phyloP scores from a whole-genome alignment of 2,888 invertebrate species.

The Conomelus anceps region DNA sequence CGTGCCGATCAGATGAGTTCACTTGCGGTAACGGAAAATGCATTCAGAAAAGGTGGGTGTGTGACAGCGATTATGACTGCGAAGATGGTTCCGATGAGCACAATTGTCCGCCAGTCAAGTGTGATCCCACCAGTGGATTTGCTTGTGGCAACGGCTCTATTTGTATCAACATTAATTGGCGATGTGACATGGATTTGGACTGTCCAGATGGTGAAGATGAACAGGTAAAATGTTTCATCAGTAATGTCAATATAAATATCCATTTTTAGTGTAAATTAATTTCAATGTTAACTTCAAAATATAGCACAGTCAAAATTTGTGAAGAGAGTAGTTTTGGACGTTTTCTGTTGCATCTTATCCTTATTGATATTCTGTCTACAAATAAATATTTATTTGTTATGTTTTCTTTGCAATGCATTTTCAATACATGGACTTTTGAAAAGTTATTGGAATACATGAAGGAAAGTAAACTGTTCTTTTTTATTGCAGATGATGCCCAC shows the following conservation, averaged over 20 bases:
- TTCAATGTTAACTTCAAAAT: no score
- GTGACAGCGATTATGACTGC: constrained; percentile 82
- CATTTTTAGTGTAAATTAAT: no score
- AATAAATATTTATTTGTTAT: neutral
- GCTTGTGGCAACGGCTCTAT: constrained; percentile 63
- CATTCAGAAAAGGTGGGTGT: constrained; percentile 78
- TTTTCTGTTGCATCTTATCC: no score
- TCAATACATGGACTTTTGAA: no score
- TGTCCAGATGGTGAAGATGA: constrained; percentile 82
- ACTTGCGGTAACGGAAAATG: constrained; percentile 87
- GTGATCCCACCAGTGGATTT: constrained; percentile 64
- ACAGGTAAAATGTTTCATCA: constrained; percentile 45
- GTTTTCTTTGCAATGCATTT: no score
- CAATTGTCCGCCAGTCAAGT: constrained; percentile 63
- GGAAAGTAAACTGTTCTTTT: no score
- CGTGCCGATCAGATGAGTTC: constrained; percentile 86
- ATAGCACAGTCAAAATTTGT: no score
- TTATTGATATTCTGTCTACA: no score
- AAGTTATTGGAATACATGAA: no score
- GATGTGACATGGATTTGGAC: constrained; percentile 82
- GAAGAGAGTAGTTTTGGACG: no score
- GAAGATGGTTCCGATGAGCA: constrained; percentile 77
- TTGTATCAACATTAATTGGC: constrained; percentile 74
- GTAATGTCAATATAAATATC: neutral
- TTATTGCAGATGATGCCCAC: no score